A percentile compares a stretch with the other conserved stretches of the same genome.
These are phyloP conservation scores for Cacatua alba DNA, from an alignment of 2,113 vertebrate genomes.

Conservation along the genomic window DNA sequence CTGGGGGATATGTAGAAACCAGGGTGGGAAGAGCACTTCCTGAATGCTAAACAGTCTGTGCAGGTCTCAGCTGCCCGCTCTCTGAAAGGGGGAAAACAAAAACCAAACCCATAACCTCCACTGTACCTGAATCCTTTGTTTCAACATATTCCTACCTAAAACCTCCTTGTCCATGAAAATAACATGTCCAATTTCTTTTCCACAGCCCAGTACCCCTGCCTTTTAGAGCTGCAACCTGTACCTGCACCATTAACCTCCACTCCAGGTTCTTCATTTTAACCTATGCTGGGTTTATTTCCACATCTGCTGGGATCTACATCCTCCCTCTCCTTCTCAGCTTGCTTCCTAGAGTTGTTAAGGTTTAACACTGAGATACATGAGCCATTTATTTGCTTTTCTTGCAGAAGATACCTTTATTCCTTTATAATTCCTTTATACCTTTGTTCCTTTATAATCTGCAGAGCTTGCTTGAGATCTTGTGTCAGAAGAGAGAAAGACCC, in stretches of 20 bases:
- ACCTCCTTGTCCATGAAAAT: not conserved
- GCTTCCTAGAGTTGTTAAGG: not conserved
- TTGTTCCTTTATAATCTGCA: not conserved
- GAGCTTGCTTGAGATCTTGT: not conserved
- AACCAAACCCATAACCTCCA: not conserved
- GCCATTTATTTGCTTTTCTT: not conserved
- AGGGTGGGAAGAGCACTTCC: constrained; percentile 54
- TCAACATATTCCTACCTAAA: not conserved
- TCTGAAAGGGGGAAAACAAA: not conserved
- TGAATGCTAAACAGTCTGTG: not conserved
- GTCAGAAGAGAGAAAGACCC: not conserved
- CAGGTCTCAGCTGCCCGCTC: constrained; percentile 39
- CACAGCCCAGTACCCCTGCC: not conserved
- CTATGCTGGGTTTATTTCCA: not conserved
- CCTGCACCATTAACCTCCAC: not conserved
- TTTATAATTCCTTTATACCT: too few relatives aligned
- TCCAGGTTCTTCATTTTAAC: not conserved
- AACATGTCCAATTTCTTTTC: not conserved
- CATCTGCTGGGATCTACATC: not conserved
- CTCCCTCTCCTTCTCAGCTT: not conserved
- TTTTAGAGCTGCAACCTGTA: not conserved
- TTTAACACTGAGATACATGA: not conserved
- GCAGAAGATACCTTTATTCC: not conserved
- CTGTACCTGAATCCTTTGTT: not conserved
- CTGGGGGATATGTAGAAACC: not conserved